A percentile compares a stretch with the other conserved stretches of the same genome.
Evolutionary conservation across 2,888 invertebrate species (phyloP).

Genomic region (Mesochorus sp.): DNA sequence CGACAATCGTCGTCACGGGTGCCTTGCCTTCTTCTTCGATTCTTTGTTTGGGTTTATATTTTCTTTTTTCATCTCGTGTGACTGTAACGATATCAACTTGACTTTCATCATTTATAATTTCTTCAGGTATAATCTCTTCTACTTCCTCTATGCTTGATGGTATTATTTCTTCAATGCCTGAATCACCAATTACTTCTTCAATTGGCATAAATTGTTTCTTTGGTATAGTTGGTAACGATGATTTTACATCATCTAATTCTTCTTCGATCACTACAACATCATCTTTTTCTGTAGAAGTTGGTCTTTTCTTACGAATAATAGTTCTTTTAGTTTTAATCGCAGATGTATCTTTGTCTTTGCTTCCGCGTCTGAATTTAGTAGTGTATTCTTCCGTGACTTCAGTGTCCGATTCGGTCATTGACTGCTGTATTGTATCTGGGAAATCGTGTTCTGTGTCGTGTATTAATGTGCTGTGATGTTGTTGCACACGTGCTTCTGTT

Average conservation of each 20-base stretch:
- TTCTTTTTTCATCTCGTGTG: slow-evolving; percentile 53
- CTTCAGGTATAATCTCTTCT: slow-evolving; percentile 66
- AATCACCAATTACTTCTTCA: slow-evolving; percentile 73
- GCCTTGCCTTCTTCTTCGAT: slow-evolving; percentile 83
- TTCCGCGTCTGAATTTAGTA: slow-evolving; percentile 77
- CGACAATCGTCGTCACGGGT: slow-evolving; percentile 79
- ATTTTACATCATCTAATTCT: slow-evolving; percentile 77
- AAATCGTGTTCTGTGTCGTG: slow-evolving; percentile 76
- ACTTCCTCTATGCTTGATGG: slow-evolving; percentile 75
- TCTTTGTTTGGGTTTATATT: slow-evolving; percentile 79
- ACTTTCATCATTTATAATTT: slow-evolving; percentile 57
- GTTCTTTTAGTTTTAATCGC: slow-evolving; percentile 79
- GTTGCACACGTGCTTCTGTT: slow-evolving; percentile 77
- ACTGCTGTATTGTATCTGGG: slow-evolving; percentile 70
- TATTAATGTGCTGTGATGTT: slow-evolving; percentile 74
- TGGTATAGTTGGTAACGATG: slow-evolving; percentile 73
- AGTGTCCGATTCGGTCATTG: slow-evolving; percentile 75
- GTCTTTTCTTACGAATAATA: slow-evolving; percentile 75
- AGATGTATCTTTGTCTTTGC: slow-evolving; percentile 73
- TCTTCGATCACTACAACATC: slow-evolving; percentile 79
- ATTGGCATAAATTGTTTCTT: slow-evolving; percentile 78
- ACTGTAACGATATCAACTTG: slow-evolving; percentile 62
- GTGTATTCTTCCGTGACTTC: slow-evolving; percentile 79
- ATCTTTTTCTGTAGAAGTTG: slow-evolving; percentile 65
- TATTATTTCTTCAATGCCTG: slow-evolving; percentile 72